Conservation (phyloP, 1,140 invertebrate genomes). For the Lordiphosa mommai region DNA sequence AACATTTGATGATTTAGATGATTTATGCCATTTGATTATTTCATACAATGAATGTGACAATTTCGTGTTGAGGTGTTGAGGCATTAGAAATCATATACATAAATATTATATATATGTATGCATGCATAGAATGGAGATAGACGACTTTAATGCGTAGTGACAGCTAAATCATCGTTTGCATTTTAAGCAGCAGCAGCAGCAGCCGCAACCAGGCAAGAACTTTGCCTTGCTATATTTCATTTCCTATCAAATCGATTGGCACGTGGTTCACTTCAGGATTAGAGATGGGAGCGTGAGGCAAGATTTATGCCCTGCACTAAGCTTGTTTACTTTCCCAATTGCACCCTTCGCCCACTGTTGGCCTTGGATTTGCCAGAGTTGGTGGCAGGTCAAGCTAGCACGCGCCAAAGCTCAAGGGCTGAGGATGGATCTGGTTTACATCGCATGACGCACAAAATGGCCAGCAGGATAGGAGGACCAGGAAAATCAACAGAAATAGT, state of each 20-base stretch:
- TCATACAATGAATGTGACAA: slow-evolving; percentile 45
- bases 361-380: no score
- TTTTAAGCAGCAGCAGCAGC: slow-evolving; percentile 53
- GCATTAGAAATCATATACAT: slow-evolving; percentile 14
- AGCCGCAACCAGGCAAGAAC: slow-evolving; percentile 8
- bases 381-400: background rate
- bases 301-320: no score
- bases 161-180: slow-evolving; percentile 43
- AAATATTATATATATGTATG: slow-evolving; percentile 21
- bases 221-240: background rate
- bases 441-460: slow-evolving; percentile 1
- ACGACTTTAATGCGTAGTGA: slow-evolving; percentile 40
- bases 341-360: no score
- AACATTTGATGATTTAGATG: slow-evolving; percentile 27
- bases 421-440: no score
- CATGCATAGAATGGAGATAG: slow-evolving; percentile 19
- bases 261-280: no score
- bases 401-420: slow-evolving; percentile 12
- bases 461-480: background rate
- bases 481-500: slow-evolving; percentile 31
- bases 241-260: slow-evolving; percentile 12
- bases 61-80: slow-evolving; percentile 20
- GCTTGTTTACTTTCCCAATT: no score
- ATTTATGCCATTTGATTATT: slow-evolving; percentile 38
- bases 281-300: no score